phyloP scores from a whole-genome alignment of 2,113 vertebrate genomes.

The Indicator indicator region DNA sequence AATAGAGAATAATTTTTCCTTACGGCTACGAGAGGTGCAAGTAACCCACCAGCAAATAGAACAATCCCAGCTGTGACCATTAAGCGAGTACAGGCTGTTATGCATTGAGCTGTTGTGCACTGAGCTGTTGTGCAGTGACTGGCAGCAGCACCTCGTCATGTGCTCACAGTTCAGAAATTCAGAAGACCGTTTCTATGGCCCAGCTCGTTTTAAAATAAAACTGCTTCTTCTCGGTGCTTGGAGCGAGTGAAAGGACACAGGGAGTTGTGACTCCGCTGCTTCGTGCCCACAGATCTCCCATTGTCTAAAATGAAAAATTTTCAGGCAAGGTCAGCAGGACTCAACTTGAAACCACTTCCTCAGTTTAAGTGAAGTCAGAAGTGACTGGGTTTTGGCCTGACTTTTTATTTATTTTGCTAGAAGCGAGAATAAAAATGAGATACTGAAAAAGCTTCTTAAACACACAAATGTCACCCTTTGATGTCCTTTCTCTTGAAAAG shows the following conservation, averaged over 20 bases:
- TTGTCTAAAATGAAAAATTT: conserved; percentile 10
- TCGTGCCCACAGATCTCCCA: background rate
- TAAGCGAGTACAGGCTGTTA: background rate
- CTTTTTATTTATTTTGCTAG: conserved; percentile 20
- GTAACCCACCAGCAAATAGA: background rate
- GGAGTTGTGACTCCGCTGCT: background rate
- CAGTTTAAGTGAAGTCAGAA: conserved; percentile 24
- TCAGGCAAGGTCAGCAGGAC: conserved; percentile 18
- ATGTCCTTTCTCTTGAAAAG: background rate
- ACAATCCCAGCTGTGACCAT: background rate
- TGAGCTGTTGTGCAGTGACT: background rate
- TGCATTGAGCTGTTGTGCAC: background rate
- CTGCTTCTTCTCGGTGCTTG: background rate
- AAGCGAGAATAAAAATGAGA: conserved; percentile 37
- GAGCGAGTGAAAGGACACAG: background rate
- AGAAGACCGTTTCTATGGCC: background rate
- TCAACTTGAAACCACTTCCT: conserved; percentile 30
- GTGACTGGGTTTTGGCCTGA: conserved; percentile 21
- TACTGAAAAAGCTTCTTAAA: background rate
- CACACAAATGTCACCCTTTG: background rate
- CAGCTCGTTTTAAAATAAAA: conserved; percentile 23
- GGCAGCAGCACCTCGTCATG: background rate
- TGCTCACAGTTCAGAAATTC: background rate
- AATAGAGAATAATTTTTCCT: background rate
- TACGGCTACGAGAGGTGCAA: background rate